Conservation (phyloP, 2,113 vertebrate genomes). For the Boleophthalmus pectinirostris region DNA sequence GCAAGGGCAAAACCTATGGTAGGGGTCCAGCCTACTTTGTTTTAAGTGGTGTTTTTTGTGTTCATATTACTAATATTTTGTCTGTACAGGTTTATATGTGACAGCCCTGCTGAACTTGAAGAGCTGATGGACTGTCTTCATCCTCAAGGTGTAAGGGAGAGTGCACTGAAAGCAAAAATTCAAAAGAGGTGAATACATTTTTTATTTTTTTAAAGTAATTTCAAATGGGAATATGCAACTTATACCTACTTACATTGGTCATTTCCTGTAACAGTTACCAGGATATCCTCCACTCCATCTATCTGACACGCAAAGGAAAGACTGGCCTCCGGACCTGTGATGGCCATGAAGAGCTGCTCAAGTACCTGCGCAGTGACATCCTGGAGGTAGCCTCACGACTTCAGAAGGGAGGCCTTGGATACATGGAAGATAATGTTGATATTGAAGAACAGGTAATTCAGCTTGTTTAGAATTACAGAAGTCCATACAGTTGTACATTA, state of each 20-base stretch:
- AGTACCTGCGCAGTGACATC: slow-evolving; percentile 90
- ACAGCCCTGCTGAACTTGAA: slow-evolving; percentile 86
- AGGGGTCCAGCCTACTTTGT: slow-evolving; percentile 18
- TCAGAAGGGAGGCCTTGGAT: slow-evolving; percentile 94
- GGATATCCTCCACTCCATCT: slow-evolving; percentile 91
- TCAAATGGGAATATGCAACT: background rate
- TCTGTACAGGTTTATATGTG: slow-evolving; percentile 89
- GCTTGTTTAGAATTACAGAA: background rate
- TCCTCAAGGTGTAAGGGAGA: slow-evolving; percentile 92
- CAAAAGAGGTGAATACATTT: slow-evolving; percentile 80
- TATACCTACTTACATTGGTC: background rate
- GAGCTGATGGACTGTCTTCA: slow-evolving; percentile 89
- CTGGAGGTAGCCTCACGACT: slow-evolving; percentile 92
- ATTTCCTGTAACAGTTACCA: slow-evolving; percentile 80
- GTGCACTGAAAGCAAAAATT: slow-evolving; percentile 86
- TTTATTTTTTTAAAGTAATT: background rate
- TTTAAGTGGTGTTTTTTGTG: background rate
- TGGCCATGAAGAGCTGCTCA: slow-evolving; percentile 88
- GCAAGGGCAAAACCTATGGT: slow-evolving; percentile 97
- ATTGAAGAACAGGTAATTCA: slow-evolving; percentile 87
- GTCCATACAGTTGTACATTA: background rate
- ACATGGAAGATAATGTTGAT: slow-evolving; percentile 85
- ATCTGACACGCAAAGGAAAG: slow-evolving; percentile 87
- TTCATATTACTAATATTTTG: background rate
- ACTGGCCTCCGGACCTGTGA: slow-evolving; percentile 87